These are phyloP conservation scores for Suncus etruscus DNA, from an alignment of 2,113 vertebrate genomes.

Conservation along the genomic window DNA sequence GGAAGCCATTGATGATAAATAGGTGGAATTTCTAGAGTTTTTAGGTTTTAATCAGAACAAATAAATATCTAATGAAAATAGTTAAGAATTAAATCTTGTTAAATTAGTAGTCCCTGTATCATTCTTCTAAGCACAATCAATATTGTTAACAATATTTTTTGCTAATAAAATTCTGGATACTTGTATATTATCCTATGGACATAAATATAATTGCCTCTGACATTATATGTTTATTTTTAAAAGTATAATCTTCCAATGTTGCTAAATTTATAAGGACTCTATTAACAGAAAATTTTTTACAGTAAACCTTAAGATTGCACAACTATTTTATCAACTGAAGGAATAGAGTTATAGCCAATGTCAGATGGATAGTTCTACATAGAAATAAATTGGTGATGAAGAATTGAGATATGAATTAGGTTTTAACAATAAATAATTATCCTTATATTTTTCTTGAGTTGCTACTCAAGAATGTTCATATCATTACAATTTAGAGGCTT, in stretches of 20 bases:
- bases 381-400: conserved; percentile 21
- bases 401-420: conserved; percentile 36
- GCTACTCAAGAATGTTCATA: neutral
- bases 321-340: conserved; percentile 41
- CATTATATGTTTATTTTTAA: conserved; percentile 9
- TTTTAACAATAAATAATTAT: conserved; percentile 6
- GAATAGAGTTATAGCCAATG: conserved; percentile 46
- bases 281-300: conserved; percentile 60
- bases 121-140: neutral
- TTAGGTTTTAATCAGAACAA: neutral
- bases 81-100: neutral
- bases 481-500: neutral
- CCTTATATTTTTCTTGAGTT: conserved; percentile 15
- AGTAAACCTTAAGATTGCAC: conserved; percentile 2
- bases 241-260: neutral
- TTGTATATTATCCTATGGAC: neutral
- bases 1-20: neutral
- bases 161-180: neutral
- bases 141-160: conserved; percentile 5
- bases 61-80: conserved; percentile 24
- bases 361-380: conserved; percentile 35
- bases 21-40: neutral
- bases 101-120: neutral
- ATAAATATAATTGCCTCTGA: neutral
- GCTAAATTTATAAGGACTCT: conserved; percentile 19